These are phyloP conservation scores for Syngnathoides biaculeatus DNA, from an alignment of 2,113 vertebrate species.

Conservation along the genomic window DNA sequence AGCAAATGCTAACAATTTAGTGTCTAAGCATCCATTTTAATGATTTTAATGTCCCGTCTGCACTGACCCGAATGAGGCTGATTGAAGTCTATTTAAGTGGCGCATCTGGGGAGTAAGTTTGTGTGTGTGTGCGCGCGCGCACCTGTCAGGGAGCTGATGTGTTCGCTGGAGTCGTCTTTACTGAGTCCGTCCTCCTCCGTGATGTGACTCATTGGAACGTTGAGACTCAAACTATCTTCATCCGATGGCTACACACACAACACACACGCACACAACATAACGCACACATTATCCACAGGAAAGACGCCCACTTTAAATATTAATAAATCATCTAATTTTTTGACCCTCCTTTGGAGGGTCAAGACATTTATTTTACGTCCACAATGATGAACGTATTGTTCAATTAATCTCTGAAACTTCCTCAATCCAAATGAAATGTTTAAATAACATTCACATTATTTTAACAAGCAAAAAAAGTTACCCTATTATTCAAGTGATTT, in stretches of 20 bases:
- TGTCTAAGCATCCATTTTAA: neutral
- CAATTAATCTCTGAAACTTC: neutral
- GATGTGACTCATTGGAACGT: slow-evolving; percentile 87
- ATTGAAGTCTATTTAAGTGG: slow-evolving; percentile 62
- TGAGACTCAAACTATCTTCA: slow-evolving; percentile 88
- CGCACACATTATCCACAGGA: no score
- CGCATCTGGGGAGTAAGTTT: slow-evolving; percentile 36
- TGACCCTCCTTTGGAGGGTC: neutral
- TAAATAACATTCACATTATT: no score
- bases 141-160: slow-evolving; percentile 81
- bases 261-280: neutral
- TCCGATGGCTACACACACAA: slow-evolving; percentile 80
- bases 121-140: slow-evolving; percentile 10
- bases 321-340: neutral
- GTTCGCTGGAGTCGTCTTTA: slow-evolving; percentile 83
- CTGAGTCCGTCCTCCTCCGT: slow-evolving; percentile 84
- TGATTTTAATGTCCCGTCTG: slow-evolving; percentile 27
- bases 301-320: neutral
- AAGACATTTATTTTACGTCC: neutral
- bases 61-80: slow-evolving; percentile 53
- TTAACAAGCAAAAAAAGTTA: no score
- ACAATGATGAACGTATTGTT: neutral
- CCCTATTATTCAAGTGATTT: no score
- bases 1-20: neutral
- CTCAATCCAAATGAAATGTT: neutral